Evolutionary conservation across 2,113 vertebrate species (phyloP).

Genomic region (Sorex fumeus): DNA sequence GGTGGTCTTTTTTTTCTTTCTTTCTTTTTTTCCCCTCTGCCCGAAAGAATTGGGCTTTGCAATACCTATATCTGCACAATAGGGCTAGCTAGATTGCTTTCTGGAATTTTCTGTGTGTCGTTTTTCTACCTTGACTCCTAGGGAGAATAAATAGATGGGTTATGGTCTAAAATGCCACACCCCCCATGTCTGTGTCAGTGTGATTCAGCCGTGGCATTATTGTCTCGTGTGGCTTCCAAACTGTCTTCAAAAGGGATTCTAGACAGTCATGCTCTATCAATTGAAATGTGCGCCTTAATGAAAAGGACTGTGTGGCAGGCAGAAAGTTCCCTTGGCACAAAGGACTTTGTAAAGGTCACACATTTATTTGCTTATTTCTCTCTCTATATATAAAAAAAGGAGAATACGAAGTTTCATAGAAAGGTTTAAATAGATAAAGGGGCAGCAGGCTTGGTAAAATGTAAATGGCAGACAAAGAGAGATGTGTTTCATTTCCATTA

Average conservation of each 20-base stretch:
- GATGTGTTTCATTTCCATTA: slow-evolving; percentile 60
- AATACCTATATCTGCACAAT: neutral
- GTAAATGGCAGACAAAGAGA: neutral
- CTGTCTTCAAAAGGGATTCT: slow-evolving; percentile 31
- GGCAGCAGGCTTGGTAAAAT: neutral
- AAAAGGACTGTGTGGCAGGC: neutral
- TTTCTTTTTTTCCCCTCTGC: neutral
- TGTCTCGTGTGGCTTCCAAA: neutral
- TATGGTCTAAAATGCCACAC: neutral
- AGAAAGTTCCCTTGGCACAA: neutral
- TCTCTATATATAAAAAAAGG: neutral
- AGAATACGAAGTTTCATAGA: slow-evolving; percentile 23
- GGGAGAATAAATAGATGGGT: neutral
- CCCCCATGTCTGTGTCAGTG: neutral
- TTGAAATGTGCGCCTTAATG: slow-evolving; percentile 19
- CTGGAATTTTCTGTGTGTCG: slow-evolving; percentile 45
- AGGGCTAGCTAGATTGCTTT: slow-evolving; percentile 52
- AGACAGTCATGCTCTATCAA: neutral
- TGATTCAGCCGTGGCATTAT: neutral
- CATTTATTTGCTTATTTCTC: slow-evolving; percentile 29
- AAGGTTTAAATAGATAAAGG: slow-evolving; percentile 57
- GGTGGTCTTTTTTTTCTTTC: no score
- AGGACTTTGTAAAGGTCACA: neutral
- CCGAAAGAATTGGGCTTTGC: slow-evolving; percentile 23
- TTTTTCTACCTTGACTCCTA: neutral